Evolutionary conservation across 2,888 invertebrate genomes (phyloP).

Genomic region (Hipparchia sbordonii): DNA sequence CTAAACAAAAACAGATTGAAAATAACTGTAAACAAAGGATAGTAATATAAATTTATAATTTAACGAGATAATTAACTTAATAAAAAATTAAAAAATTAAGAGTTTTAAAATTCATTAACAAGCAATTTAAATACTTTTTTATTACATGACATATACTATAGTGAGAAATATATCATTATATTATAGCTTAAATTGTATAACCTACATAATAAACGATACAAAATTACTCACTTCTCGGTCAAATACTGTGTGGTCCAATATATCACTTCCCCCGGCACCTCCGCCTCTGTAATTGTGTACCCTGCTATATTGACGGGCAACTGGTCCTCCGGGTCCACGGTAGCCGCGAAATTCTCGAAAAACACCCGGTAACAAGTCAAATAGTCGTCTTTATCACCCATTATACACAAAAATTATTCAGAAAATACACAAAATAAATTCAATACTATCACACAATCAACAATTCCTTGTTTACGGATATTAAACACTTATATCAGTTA

Average conservation of each 20-base stretch:
- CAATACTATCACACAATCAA: conserved; percentile 42
- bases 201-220: neutral
- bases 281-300: conserved; percentile 86
- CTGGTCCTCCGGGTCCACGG: conserved; percentile 87
- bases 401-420: conserved; percentile 48
- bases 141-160: too few species aligned
- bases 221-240: conserved; percentile 86
- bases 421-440: conserved; percentile 34
- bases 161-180: neutral
- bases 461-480: conserved; percentile 40
- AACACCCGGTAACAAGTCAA: conserved; percentile 87
- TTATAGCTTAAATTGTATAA: neutral
- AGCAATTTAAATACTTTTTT: too few species aligned
- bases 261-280: conserved; percentile 88
- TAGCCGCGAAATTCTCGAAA: conserved; percentile 87
- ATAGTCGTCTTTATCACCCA: conserved; percentile 86
- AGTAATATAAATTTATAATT: too few species aligned
- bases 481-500: conserved; percentile 7
- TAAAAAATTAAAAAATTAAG: too few species aligned
- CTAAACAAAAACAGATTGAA: too few species aligned
- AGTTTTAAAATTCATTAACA: too few species aligned
- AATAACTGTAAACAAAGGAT: too few species aligned
- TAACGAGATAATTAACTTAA: too few species aligned
- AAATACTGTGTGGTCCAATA: conserved; percentile 91
- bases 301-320: conserved; percentile 88